Conservation (phyloP, 1,140 invertebrate species). For the Procambarus virginalis region DNA sequence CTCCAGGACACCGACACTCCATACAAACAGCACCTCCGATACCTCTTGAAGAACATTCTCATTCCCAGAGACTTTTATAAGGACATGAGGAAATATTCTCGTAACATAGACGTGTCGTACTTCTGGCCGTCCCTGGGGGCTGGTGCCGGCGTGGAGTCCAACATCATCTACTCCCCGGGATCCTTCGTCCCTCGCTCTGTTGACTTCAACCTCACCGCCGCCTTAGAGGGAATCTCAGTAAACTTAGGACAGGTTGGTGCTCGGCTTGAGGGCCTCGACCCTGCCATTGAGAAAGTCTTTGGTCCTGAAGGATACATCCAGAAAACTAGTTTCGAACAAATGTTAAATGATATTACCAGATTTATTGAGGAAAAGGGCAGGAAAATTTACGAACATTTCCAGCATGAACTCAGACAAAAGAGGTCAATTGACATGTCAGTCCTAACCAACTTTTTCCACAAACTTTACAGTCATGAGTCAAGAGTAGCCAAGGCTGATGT, state of each 20-base stretch:
- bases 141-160: constrained; percentile 36
- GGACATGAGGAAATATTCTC: constrained; percentile 37
- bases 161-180: constrained; percentile 32
- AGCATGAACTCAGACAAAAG: neutral
- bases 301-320: constrained; percentile 40
- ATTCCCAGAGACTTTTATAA: constrained; percentile 20
- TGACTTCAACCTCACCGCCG: constrained; percentile 18
- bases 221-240: constrained; percentile 30
- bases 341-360: constrained; percentile 1
- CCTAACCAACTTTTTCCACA: constrained; percentile 8
- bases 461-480: constrained; percentile 20
- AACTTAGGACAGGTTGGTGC: constrained; percentile 44
- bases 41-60: constrained; percentile 11
- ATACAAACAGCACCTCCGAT: constrained; percentile 26
- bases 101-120: constrained; percentile 36
- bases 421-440: constrained; percentile 15
- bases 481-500: constrained; percentile 12
- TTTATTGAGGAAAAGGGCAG: constrained; percentile 14
- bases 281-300: constrained; percentile 36
- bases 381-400: constrained; percentile 6
- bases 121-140: constrained; percentile 24
- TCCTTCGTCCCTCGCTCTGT: constrained; percentile 47
- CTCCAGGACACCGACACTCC: constrained; percentile 26
- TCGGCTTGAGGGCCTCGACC: constrained; percentile 39
- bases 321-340: constrained; percentile 25